Evolutionary conservation across 2,888 invertebrate genomes (phyloP), one percentile per base, ranked within the genome.

Genomic region (Maniola hyperantus): DNA sequence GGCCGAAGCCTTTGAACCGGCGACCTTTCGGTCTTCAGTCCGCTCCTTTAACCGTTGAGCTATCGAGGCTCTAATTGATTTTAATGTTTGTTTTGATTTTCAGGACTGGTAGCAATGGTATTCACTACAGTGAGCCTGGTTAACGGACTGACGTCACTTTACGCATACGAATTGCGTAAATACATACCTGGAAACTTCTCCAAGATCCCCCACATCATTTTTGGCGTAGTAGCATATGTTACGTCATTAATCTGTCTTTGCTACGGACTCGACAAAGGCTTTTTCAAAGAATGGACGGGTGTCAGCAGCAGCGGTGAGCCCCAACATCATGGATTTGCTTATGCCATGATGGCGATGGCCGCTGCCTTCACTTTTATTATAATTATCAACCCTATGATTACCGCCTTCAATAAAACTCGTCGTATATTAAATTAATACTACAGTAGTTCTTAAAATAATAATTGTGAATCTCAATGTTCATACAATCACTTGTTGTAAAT

Each of bases 91-190:
- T 54, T 6, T 20, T 42, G 42, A 42, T 50, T 79, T 76, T 33
- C 79, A 85, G 87, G 73, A n/a, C 75, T 87, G 2, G 81, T 84
- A 11, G 86, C 87, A 0, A 62, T 87, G 53, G 79, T 86, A 11
- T 85, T 85, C 68, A 87, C 87, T 15, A 68, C 76, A 4, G 81
- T 81, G 18, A 77, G 83, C 54, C 72, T 87, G 13, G 73, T 87
- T 60, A 87, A 84, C 55, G 87, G 87, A 0, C 15, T 84, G 0
- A 61, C 82, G n/a, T 84, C 87, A 0, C 78, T 84, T 13, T 87
- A 82, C 75, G 81, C 83, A 0, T 77, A 75, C 57, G 85, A 86
- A 66, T 72, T 83, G 13, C 76, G 85, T 8, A 76, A 71, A 39
- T 76, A 71, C 62, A 64, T 87, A 11, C 81, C 82, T 6, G 76